Percentiles rank a stretch among this genome's conserved stretches.
These are phyloP conservation scores for Cisticola juncidis DNA, from an alignment of 2,113 vertebrate genomes.

Conservation along the genomic window DNA sequence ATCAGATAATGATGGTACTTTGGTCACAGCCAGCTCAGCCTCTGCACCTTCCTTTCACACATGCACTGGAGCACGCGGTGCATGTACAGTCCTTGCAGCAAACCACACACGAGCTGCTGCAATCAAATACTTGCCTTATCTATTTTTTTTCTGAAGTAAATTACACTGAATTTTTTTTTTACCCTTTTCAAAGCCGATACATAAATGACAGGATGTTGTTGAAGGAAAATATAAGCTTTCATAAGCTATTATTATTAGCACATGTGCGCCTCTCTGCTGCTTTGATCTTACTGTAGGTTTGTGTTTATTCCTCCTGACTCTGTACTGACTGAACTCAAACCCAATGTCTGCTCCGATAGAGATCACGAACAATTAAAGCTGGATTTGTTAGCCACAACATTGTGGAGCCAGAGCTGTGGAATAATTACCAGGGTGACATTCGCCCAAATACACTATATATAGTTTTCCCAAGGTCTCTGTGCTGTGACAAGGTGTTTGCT, in stretches of 20 bases:
- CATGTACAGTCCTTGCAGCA: background rate
- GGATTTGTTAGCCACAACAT: conserved; percentile 42
- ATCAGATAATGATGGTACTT: conserved; percentile 67
- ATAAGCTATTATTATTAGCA: conserved; percentile 68
- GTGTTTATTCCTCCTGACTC: conserved; percentile 58
- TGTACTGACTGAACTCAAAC: background rate
- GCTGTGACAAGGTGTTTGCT: conserved; percentile 60
- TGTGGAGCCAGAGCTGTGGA: background rate
- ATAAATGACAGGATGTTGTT: conserved; percentile 78
- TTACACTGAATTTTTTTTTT: conserved; percentile 14
- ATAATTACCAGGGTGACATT: background rate
- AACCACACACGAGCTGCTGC: conserved; percentile 51
- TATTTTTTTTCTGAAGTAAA: conserved; percentile 27
- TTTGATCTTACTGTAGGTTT: conserved; percentile 66
- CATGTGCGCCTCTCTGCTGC: conserved; percentile 49
- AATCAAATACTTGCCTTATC: conserved; percentile 31
- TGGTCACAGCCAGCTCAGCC: conserved; percentile 41
- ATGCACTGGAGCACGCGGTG: background rate
- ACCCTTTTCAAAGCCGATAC: conserved; percentile 65
- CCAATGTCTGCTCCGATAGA: conserved; percentile 10
- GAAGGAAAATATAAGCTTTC: conserved; percentile 76
- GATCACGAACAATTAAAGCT: conserved; percentile 30
- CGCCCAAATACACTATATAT: background rate
- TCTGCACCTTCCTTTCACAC: conserved; percentile 1
- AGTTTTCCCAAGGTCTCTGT: conserved; percentile 48